Evolutionary conservation across 2,888 invertebrate species (phyloP), one percentile per base, ranked within the genome.

Genomic region (Drosophila nr. medialis): DNA sequence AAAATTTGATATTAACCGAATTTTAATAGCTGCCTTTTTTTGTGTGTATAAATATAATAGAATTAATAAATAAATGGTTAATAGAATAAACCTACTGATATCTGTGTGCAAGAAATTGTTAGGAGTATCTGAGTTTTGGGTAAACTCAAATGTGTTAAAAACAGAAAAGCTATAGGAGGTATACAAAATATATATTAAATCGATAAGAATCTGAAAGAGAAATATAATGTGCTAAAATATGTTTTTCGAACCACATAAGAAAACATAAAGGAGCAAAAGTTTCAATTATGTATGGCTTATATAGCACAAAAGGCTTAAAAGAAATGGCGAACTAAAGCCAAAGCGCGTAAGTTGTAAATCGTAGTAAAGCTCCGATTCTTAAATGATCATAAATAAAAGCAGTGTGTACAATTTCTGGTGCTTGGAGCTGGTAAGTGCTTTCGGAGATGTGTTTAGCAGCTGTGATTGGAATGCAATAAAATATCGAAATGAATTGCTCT

Each of bases 401-500:
- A 45, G 36, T 60, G 24, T 10, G 3, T 18, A 11, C 2, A 49
- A 30, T 51, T 34, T 4, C 15, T 11, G 18, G 10, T 24, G 53
- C 30, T 59, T 59, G 51, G 48, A 18, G 49, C 59, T 58, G 15
- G 38, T 50, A 70, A 74, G 70, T 75, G 74, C 62, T 69, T 74
- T 64, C 11, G 29, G 24, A 45, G 45, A 24, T 45, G 45, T 15
- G 24, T 8, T 8, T 15, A 59, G 42, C 38, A 32, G 54, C 18
- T 54, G 32, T 53, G 27, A 49, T 61, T 66, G 66, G 69, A 68
- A 42, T 36, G 54, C 64, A 71, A 64, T 64, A 54, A 70, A 64
- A 56, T 59, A 27, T 67, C 59, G 72, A 69, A 77, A 77, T 77
- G 73, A 77, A 77, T 77, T 77, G 69, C 69, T 73, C 53, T 45